Evolutionary conservation across 2,888 invertebrate species (phyloP).

Genomic region (Pristionchus fissidentatus): DNA sequence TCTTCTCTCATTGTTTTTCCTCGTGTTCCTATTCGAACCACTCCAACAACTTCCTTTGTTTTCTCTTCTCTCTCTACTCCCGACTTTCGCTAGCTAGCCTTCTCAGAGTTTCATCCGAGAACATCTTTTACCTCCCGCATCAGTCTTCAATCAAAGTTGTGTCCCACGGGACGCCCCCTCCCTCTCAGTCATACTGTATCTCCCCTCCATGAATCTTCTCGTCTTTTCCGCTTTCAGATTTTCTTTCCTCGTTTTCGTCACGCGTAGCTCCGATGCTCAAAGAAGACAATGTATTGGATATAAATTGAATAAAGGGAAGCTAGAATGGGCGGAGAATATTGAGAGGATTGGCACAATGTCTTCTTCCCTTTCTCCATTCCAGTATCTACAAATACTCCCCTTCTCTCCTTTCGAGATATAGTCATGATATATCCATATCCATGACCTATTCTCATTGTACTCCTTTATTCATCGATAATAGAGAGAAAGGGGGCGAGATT

Average conservation of each 20-base stretch:
- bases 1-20: neutral
- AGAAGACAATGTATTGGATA: conserved; percentile 42
- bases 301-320: conserved; percentile 43
- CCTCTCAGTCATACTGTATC: conserved; percentile 20
- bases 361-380: neutral
- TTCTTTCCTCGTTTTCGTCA: neutral
- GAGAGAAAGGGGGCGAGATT: neutral
- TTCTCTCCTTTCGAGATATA: neutral
- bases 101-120: neutral
- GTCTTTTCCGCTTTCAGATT: neutral
- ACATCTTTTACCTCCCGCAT: neutral
- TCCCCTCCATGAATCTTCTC: neutral
- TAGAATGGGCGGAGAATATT: neutral
- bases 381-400: neutral
- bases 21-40: neutral
- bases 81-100: neutral
- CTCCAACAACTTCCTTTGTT: neutral
- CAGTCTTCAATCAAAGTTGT: conserved; percentile 1
- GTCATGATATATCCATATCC: too few species aligned
- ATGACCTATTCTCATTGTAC: too few species aligned
- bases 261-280: neutral
- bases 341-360: neutral
- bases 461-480: too few species aligned
- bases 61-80: neutral
- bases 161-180: conserved; percentile 10